These are phyloP conservation scores for Troides oblongomaculatus DNA, from an alignment of 2,888 invertebrate species.

Conservation along the genomic window DNA sequence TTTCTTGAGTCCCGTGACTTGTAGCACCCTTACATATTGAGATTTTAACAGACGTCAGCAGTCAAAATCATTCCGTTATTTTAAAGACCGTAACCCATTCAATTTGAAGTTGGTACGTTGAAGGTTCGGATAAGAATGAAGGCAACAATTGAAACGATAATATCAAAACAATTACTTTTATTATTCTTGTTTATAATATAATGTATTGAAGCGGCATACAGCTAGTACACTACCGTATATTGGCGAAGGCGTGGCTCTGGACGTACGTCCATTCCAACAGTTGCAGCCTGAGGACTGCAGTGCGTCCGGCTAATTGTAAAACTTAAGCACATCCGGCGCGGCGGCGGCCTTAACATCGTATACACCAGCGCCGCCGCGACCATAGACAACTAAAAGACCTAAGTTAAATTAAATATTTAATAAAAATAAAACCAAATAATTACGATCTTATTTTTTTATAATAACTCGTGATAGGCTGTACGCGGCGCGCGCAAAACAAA, in stretches of 20 bases:
- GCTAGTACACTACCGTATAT: slow-evolving; percentile 68
- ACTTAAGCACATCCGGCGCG: slow-evolving; percentile 32
- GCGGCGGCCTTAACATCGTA: slow-evolving; percentile 39
- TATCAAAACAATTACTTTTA: slow-evolving; percentile 75
- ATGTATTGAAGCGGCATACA: slow-evolving; percentile 73
- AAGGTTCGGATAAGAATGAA: background rate
- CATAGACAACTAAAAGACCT: slow-evolving; percentile 11
- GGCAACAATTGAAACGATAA: slow-evolving; percentile 47
- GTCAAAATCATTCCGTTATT: no score
- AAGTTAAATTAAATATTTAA: slow-evolving; percentile 27
- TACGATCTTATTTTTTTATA: slow-evolving; percentile 26
- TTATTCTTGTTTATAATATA: slow-evolving; percentile 71
- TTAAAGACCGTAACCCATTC: no score
- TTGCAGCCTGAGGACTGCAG: slow-evolving; percentile 33
- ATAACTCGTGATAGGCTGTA: slow-evolving; percentile 24
- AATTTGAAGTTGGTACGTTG: no score
- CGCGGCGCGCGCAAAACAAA: slow-evolving; percentile 20
- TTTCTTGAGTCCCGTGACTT: no score
- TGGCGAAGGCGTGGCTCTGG: slow-evolving; percentile 54
- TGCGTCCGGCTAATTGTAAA: slow-evolving; percentile 29
- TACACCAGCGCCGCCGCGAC: slow-evolving; percentile 38
- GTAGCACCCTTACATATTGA: no score
- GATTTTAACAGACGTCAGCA: no score
- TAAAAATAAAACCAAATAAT: slow-evolving; percentile 29
- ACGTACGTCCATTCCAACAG: slow-evolving; percentile 25